These are phyloP conservation scores for Vulpes vulpes DNA, from an alignment of 2,113 vertebrate species.

Conservation along the genomic window DNA sequence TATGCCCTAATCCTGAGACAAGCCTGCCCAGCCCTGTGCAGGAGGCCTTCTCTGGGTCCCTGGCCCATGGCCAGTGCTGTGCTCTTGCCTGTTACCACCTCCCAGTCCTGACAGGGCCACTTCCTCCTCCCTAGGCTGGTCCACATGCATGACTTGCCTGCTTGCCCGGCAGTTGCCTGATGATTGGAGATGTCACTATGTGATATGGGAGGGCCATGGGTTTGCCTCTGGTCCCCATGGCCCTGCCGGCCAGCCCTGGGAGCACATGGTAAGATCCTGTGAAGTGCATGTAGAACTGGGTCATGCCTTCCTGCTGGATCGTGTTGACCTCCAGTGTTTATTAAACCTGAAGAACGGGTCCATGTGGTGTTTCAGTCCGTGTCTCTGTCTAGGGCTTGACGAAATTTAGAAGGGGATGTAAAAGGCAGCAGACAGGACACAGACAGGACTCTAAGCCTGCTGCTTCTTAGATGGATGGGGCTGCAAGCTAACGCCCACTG, in stretches of 20 bases:
- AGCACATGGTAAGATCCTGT: background rate
- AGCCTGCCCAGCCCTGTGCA: no score
- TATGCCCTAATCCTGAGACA: no score
- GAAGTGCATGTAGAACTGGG: rapidly evolving
- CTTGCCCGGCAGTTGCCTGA: no score
- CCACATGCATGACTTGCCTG: background rate
- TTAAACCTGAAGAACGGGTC: background rate
- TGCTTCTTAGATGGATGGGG: background rate
- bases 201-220: background rate
- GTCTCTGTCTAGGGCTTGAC: background rate
- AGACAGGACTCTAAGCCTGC: rapidly evolving
- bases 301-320: background rate
- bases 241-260: background rate
- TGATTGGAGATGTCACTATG: no score
- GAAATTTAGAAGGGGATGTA: background rate
- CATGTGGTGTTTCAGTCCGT: background rate
- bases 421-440: background rate
- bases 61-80: background rate
- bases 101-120: no score
- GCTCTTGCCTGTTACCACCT: background rate
- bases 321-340: background rate
- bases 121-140: background rate
- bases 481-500: rapidly evolving
- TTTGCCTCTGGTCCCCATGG: rapidly evolving
- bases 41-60: background rate